phyloP scores from a whole-genome alignment of 2,888 invertebrate genomes.

The Xylota segnis region DNA sequence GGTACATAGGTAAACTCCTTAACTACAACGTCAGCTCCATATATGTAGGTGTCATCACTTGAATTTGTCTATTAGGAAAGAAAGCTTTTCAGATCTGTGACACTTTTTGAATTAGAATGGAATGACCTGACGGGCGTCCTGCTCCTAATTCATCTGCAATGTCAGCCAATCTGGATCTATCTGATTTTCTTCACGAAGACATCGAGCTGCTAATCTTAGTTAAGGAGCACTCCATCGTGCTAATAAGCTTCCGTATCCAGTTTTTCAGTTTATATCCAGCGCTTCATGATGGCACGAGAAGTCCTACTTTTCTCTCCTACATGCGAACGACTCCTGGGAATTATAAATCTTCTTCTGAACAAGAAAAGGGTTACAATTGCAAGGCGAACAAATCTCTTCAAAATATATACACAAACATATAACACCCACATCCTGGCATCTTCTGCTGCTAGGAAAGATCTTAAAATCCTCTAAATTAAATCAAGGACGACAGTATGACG shows the following conservation, averaged over 20 bases:
- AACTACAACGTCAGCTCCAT: no score
- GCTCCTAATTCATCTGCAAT: no score
- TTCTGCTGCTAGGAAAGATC: slow-evolving; percentile 38
- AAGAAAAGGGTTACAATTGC: slow-evolving; percentile 25
- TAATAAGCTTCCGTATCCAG: neutral
- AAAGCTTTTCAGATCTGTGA: no score
- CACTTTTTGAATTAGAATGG: no score
- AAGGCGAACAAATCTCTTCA: slow-evolving; percentile 28
- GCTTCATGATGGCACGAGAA: neutral
- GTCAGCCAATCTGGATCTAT: no score
- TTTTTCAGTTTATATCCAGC: neutral
- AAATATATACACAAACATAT: neutral
- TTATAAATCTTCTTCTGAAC: slow-evolving; percentile 23
- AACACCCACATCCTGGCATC: neutral
- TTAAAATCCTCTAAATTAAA: slow-evolving; percentile 73
- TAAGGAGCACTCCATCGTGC: neutral
- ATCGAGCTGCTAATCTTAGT: neutral
- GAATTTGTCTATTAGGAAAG: no score
- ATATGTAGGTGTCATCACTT: no score
- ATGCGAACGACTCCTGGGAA: slow-evolving; percentile 7
- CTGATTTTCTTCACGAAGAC: neutral
- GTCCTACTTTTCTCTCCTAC: neutral
- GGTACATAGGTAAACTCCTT: no score
- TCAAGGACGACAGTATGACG: slow-evolving; percentile 71
- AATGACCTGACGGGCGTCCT: no score